These are phyloP conservation scores for Okapia johnstoni DNA, from an alignment of 2,113 vertebrate species.

Conservation along the genomic window DNA sequence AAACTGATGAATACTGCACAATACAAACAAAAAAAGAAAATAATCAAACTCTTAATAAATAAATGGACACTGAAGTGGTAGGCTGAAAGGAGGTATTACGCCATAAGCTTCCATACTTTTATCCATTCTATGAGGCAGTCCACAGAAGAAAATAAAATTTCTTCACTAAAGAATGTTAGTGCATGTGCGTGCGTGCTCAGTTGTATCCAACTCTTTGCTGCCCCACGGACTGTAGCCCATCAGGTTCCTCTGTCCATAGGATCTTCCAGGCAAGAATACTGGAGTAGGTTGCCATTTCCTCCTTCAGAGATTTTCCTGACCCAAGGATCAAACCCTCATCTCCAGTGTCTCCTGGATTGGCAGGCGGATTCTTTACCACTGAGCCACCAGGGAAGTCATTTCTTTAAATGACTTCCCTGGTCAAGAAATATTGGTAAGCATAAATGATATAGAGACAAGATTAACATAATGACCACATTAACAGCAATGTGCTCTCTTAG, in stretches of 20 bases:
- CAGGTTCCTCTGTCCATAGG: neutral
- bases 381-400: neutral
- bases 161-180: neutral
- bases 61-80: neutral
- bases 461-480: neutral
- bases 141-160: conserved; percentile 20
- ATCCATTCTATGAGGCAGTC: neutral
- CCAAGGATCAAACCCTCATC: neutral
- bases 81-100: neutral
- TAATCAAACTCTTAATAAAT: neutral
- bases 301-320: neutral
- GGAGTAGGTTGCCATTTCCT: neutral
- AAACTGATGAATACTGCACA: conserved; percentile 83
- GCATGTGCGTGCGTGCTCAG: neutral
- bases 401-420: neutral
- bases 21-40: neutral
- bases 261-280: neutral
- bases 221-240: neutral
- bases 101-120: neutral
- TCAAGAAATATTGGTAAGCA: conserved; percentile 27
- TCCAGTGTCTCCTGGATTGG: neutral
- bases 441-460: conserved; percentile 10
- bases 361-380: neutral
- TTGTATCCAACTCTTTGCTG: neutral
- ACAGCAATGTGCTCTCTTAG: neutral